phyloP scores from a whole-genome alignment of 2,797 vertebrate species.

The Acanthurus tractus region DNA sequence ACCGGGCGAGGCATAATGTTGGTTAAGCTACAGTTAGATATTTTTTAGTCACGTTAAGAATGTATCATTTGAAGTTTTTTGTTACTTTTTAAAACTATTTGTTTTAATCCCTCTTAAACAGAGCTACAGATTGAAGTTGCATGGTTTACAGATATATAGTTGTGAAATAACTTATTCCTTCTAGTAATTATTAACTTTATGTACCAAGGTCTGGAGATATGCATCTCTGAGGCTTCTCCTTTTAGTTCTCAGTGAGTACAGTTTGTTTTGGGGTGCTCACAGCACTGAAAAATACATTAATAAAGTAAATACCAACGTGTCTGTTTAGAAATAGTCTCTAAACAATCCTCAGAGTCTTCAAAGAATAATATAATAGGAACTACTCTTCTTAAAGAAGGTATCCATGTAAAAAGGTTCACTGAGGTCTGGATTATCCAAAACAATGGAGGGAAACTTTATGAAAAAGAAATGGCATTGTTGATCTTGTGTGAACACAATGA shows the following conservation, averaged over 20 bases:
- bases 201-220: not conserved
- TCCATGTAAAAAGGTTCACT: too few relatives aligned
- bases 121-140: too few relatives aligned
- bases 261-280: not conserved
- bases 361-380: not conserved
- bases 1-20: too few relatives aligned
- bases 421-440: not conserved
- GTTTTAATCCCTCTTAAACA: too few relatives aligned
- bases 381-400: not conserved
- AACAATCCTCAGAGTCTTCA: not conserved
- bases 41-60: too few relatives aligned
- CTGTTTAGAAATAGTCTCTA: not conserved
- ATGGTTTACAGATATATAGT: too few relatives aligned
- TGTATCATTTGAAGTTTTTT: too few relatives aligned
- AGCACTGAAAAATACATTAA: not conserved
- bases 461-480: not conserved
- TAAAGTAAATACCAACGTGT: not conserved
- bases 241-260: not conserved
- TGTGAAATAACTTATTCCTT: too few relatives aligned
- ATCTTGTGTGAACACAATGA: not conserved
- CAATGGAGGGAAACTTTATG: not conserved
- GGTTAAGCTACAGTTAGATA: too few relatives aligned
- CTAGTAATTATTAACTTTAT: not conserved
- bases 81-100: too few relatives aligned
- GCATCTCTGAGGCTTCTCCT: not conserved